Evolutionary conservation across 2,113 vertebrate genomes (phyloP).

Genomic region (Mixornis gularis): DNA sequence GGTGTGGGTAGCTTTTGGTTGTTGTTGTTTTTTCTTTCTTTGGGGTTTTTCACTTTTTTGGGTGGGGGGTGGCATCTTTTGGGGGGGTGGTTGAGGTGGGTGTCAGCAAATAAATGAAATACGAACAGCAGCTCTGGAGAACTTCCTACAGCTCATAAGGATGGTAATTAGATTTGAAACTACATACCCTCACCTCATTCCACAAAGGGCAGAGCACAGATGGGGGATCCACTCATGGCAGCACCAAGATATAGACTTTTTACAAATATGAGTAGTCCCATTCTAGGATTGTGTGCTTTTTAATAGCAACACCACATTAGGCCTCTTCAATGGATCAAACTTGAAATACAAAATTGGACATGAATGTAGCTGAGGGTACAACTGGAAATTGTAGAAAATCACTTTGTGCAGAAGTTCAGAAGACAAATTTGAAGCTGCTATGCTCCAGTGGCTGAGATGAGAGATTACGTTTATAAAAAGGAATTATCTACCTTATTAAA

Average conservation of each 20-base stretch:
- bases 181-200: background rate
- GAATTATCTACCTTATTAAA: conserved; percentile 37
- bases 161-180: background rate
- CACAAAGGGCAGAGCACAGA: background rate
- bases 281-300: background rate
- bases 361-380: background rate
- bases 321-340: background rate
- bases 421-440: conserved; percentile 10
- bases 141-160: background rate
- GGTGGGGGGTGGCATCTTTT: fast-evolving
- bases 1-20: background rate
- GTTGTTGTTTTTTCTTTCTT: background rate
- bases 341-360: background rate
- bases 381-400: background rate
- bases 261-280: background rate
- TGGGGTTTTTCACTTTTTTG: background rate
- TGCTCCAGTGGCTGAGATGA: background rate
- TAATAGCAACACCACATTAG: background rate
- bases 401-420: background rate
- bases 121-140: background rate
- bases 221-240: background rate
- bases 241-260: background rate
- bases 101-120: background rate
- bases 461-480: background rate
- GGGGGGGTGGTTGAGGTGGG: no score